Evolutionary conservation across 1,140 invertebrate species (phyloP).

Genomic region (Ganaspis sp.): DNA sequence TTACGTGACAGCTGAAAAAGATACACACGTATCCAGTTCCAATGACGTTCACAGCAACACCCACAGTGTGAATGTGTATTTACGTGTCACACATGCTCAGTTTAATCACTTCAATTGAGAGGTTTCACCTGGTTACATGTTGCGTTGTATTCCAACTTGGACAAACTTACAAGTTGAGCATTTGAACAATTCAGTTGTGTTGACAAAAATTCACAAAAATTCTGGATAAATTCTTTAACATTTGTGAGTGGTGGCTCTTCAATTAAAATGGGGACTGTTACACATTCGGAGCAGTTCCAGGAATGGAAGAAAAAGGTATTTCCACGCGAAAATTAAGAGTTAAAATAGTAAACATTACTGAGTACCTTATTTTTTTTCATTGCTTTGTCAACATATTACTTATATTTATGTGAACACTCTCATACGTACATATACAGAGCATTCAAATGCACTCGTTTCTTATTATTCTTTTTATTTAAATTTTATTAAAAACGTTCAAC

Average conservation of each 20-base stretch:
- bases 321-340: conserved; percentile 34
- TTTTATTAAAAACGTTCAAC: no score
- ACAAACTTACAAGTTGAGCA: not conserved
- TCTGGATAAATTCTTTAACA: not conserved
- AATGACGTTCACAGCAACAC: not conserved
- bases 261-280: conserved; percentile 63
- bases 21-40: not conserved
- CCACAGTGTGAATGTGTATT: no score
- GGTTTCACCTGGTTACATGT: not conserved
- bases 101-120: not conserved
- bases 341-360: conserved; percentile 3
- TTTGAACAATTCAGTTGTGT: not conserved
- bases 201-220: not conserved
- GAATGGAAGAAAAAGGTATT: conserved; percentile 74
- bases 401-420: no score
- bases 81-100: not conserved
- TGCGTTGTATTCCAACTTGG: no score
- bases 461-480: no score
- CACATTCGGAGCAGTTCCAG: conserved; percentile 63
- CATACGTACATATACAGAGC: no score
- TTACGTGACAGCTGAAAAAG: not conserved
- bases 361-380: not conserved
- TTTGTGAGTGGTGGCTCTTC: not conserved
- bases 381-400: not conserved
- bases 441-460: no score